phyloP scores from a whole-genome alignment of 1,140 invertebrate species.

The Phymastichus coffea region DNA sequence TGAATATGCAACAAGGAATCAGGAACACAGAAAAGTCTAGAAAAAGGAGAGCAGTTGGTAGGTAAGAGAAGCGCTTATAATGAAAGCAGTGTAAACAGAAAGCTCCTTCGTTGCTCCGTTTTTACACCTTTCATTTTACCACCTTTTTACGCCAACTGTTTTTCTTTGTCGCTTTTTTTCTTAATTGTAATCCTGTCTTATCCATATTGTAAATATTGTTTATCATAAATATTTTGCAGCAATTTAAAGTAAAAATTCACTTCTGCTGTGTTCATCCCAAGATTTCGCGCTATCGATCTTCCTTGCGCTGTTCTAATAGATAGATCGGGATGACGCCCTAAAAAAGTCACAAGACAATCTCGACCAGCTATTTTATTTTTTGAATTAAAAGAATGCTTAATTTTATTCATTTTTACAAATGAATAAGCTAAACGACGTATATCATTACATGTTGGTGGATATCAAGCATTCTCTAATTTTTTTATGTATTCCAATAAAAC shows the following conservation, averaged over 20 bases:
- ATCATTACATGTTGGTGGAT: background rate
- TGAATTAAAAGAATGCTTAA: conserved; percentile 25
- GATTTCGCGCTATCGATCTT: conserved; percentile 24
- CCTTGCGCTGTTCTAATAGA: conserved; percentile 33
- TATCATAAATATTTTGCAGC: background rate
- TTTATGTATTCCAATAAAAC: background rate
- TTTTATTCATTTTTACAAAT: conserved; percentile 16
- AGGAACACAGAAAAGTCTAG: too few species aligned
- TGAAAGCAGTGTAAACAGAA: too few species aligned
- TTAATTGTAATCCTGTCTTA: background rate
- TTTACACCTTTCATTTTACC: too few species aligned
- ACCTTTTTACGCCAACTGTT: too few species aligned
- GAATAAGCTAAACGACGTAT: conserved; percentile 21
- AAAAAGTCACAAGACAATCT: conserved; percentile 31
- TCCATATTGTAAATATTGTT: background rate
- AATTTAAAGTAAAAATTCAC: background rate
- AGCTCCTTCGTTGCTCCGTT: too few species aligned
- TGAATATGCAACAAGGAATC: too few species aligned
- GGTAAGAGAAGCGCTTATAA: too few species aligned
- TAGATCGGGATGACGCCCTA: conserved; percentile 28
- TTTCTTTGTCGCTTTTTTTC: too few species aligned
- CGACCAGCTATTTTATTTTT: conserved; percentile 29
- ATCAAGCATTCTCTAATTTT: background rate
- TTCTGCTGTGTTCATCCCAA: conserved; percentile 10
- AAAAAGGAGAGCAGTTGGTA: too few species aligned